phyloP scores from a whole-genome alignment of 2,113 vertebrate genomes.

The Corythornis cristatus region DNA sequence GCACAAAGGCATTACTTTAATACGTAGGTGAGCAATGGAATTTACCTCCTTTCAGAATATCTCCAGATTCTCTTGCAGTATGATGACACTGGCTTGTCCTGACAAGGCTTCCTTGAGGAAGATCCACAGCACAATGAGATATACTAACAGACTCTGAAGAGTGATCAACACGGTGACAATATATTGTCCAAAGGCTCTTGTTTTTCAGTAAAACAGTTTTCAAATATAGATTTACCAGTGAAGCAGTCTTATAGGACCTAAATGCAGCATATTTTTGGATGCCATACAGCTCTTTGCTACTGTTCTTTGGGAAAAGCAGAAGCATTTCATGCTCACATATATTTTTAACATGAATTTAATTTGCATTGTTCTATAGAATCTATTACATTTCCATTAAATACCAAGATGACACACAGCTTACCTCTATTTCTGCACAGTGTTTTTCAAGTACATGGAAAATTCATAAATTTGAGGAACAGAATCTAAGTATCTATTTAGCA shows the following conservation, averaged over 20 bases:
- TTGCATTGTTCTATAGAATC: neutral
- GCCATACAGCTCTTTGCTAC: neutral
- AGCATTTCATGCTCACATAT: neutral
- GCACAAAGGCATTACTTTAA: neutral
- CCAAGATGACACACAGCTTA: neutral
- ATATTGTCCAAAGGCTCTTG: neutral
- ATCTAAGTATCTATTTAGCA: neutral
- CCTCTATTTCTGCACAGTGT: neutral
- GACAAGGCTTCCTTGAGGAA: neutral
- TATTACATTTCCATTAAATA: neutral
- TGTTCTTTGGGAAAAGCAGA: neutral
- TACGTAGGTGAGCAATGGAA: neutral
- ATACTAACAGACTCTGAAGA: neutral
- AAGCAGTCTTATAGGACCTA: neutral
- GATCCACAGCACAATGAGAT: neutral
- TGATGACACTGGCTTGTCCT: neutral
- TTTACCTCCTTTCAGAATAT: neutral
- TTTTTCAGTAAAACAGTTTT: neutral
- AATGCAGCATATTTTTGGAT: neutral
- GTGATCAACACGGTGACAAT: neutral
- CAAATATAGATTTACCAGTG: neutral
- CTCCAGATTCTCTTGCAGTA: neutral
- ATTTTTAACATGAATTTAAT: neutral
- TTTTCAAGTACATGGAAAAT: constrained; percentile 7
- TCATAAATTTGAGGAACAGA: neutral